These are phyloP conservation scores for Graphium colonna DNA, from an alignment of 2,888 invertebrate genomes.

Conservation along the genomic window DNA sequence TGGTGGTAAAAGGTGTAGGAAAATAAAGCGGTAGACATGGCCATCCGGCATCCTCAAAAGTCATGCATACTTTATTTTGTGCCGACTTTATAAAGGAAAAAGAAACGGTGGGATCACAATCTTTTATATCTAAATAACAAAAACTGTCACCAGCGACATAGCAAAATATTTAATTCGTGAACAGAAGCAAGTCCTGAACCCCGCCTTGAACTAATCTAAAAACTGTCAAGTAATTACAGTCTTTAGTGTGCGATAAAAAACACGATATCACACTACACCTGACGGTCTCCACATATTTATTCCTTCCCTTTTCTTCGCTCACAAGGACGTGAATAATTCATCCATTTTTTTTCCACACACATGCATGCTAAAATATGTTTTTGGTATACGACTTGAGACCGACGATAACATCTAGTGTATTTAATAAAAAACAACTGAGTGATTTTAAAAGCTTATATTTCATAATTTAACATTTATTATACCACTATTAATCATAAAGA, in stretches of 20 bases:
- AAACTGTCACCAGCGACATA: conserved; percentile 8
- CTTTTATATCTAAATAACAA: no score
- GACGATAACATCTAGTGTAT: conserved; percentile 12
- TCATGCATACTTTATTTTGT: no score
- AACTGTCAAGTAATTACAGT: neutral
- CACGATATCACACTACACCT: neutral
- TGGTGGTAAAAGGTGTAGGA: no score
- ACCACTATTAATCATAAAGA: neutral
- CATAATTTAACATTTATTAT: neutral
- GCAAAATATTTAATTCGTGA: neutral
- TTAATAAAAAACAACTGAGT: neutral
- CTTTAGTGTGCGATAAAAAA: neutral
- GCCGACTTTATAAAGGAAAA: no score
- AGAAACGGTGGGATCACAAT: no score
- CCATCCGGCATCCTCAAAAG: no score
- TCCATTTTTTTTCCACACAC: conserved; percentile 2
- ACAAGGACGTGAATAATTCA: conserved; percentile 19
- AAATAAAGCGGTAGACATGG: no score
- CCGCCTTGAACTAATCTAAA: neutral
- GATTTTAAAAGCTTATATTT: neutral
- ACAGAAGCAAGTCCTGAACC: neutral
- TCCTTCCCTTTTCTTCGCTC: conserved; percentile 9
- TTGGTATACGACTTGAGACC: conserved; percentile 3
- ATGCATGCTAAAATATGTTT: conserved; percentile 19
- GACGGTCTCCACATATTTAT: conserved; percentile 8